phyloP scores from a whole-genome alignment of 1,140 invertebrate species.

The Nephila pilipes region DNA sequence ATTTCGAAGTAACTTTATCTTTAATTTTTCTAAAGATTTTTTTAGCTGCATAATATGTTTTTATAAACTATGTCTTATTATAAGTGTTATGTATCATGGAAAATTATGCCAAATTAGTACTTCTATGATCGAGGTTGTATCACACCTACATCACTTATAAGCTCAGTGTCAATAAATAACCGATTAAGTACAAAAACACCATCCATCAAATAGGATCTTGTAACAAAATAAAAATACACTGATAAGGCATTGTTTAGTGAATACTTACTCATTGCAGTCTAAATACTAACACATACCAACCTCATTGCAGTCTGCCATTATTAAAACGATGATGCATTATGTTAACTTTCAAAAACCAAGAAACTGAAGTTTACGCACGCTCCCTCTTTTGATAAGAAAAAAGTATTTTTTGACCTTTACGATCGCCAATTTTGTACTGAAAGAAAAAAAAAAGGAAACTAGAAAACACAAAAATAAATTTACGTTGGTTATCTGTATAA shows the following conservation, averaged over 20 bases:
- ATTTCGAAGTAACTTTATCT: no score
- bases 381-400: not conserved
- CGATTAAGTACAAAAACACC: not conserved
- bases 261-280: no score
- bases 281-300: not conserved
- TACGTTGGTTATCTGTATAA: constrained; percentile 49
- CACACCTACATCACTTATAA: no score
- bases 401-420: constrained; percentile 1
- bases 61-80: no score
- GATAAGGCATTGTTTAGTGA: not conserved
- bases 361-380: not conserved
- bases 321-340: not conserved
- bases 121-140: no score
- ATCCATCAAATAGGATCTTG: not conserved
- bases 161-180: no score
- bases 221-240: not conserved
- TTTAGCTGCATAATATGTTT: no score
- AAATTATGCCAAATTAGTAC: no score
- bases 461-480: constrained; percentile 47
- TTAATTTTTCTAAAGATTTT: no score
- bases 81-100: no score
- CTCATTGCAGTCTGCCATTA: not conserved
- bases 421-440: not conserved
- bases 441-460: not conserved
- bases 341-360: no score